These are phyloP conservation scores for Poecilobothrus nobilitatus DNA, from an alignment of 2,888 invertebrate genomes.

Conservation along the genomic window DNA sequence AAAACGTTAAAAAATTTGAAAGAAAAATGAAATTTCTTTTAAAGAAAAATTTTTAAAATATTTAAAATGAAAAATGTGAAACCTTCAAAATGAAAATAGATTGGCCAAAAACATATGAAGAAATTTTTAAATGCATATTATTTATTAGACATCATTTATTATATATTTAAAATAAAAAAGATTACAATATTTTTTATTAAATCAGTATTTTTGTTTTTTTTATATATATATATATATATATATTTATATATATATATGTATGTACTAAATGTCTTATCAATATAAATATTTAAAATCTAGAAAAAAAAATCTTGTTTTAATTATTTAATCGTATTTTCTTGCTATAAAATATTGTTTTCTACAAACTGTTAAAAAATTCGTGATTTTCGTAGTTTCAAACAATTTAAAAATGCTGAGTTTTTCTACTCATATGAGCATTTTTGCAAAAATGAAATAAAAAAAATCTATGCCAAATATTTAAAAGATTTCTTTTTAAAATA, in stretches of 20 bases:
- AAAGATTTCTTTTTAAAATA: no score
- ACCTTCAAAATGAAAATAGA: not conserved
- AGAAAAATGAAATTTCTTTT: not conserved
- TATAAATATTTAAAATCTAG: not conserved
- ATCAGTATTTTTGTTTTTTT: not conserved
- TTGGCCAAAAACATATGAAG: not conserved
- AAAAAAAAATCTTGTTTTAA: not conserved
- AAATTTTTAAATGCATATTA: not conserved
- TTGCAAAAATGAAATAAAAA: no score
- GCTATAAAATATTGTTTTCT: no score
- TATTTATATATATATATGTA: not conserved
- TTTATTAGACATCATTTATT: slow-evolving; percentile 1
- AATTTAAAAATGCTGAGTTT: no score
- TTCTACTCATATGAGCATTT: no score
- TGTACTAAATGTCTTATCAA: not conserved
- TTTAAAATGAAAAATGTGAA: not conserved
- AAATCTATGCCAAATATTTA: no score
- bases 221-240: not conserved
- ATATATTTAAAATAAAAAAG: not conserved
- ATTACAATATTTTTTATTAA: not conserved
- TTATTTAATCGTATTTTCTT: no score
- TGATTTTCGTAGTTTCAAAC: no score
- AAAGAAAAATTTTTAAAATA: not conserved
- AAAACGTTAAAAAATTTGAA: not conserved
- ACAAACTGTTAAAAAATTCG: no score